Evolutionary conservation across 2,888 invertebrate genomes (phyloP).

Genomic region (Eudemis profundana): DNA sequence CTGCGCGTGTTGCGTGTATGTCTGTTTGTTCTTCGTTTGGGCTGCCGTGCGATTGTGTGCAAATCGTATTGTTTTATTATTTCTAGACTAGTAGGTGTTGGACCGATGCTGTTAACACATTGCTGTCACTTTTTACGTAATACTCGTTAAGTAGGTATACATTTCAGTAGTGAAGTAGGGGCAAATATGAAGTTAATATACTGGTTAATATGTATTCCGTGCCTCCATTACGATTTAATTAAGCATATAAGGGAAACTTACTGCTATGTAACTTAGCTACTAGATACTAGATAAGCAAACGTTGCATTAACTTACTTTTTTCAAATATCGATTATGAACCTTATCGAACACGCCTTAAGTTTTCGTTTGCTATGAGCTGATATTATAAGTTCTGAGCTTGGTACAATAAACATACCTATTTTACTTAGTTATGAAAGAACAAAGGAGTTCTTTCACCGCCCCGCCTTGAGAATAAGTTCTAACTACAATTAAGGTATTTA

Average conservation of each 20-base stretch:
- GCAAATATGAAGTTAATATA: not conserved
- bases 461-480: not conserved
- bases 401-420: slow-evolving; percentile 1
- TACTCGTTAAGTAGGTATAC: slow-evolving; percentile 7
- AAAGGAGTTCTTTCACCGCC: slow-evolving; percentile 25
- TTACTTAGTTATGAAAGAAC: slow-evolving; percentile 19
- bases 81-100: slow-evolving; percentile 35
- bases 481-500: not conserved
- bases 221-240: not conserved
- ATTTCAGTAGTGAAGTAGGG: not conserved
- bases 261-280: slow-evolving; percentile 17
- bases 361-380: not conserved
- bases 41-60: slow-evolving; percentile 52
- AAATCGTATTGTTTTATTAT: slow-evolving; percentile 50
- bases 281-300: not conserved
- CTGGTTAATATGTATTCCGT: not conserved
- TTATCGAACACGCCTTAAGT: not conserved
- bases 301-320: not conserved
- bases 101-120: slow-evolving; percentile 27
- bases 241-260: slow-evolving; percentile 20
- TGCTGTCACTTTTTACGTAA: slow-evolving; percentile 36
- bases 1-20: slow-evolving; percentile 34
- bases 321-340: not conserved
- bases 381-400: not conserved
- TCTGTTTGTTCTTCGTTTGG: slow-evolving; percentile 47